Percentiles rank a stretch among this genome's conserved stretches.
Evolutionary conservation across 53 echinoderm and acorn worm genomes (phyloP).

Genomic region (Crossaster papposus): DNA sequence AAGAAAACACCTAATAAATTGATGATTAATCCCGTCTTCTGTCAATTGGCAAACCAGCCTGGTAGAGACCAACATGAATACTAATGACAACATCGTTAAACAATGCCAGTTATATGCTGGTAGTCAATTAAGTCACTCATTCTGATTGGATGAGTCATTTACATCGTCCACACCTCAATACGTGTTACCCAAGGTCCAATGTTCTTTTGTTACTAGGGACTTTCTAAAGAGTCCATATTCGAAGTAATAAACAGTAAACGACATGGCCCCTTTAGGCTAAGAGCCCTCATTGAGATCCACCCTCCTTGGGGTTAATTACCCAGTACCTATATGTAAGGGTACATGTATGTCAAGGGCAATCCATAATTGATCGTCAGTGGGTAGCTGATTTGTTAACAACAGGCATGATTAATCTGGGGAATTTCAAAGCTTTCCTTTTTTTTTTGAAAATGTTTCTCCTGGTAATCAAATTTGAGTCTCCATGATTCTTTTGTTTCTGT

Average conservation of each 20-base stretch:
- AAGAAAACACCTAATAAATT: neutral
- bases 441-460: neutral
- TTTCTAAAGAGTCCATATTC: neutral
- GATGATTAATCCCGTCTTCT: slow-evolving; percentile 22
- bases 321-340: neutral
- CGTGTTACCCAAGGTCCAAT: neutral
- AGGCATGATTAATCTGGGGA: neutral
- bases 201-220: neutral
- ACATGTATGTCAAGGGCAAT: slow-evolving; percentile 7
- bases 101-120: slow-evolving; percentile 29
- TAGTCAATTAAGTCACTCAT: slow-evolving; percentile 1
- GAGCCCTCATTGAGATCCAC: neutral
- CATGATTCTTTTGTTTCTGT: too few relatives aligned
- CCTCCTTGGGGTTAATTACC: slow-evolving; percentile 16
- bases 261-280: neutral
- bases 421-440: neutral
- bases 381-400: neutral
- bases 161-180: neutral
- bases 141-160: slow-evolving; percentile 29
- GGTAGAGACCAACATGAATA: neutral
- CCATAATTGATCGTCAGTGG: slow-evolving; percentile 38
- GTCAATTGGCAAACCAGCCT: neutral
- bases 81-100: slow-evolving; percentile 26
- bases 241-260: neutral
- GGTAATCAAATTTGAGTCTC: too few relatives aligned